Evolutionary conservation across 2,888 invertebrate genomes (phyloP).

Genomic region (Yponomeuta cagnagella): DNA sequence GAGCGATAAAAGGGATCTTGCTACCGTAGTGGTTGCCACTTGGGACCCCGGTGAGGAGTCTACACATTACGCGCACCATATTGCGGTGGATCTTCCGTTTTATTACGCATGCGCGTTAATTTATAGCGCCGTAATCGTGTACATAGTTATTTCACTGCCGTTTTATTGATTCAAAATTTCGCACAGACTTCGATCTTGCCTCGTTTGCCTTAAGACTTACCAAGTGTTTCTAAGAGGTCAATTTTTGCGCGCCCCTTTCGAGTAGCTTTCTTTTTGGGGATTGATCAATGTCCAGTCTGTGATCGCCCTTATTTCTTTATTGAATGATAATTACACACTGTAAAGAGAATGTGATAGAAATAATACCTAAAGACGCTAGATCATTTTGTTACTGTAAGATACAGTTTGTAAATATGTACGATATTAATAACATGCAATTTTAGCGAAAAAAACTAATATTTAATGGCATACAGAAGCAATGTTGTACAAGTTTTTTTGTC

Average conservation of each 20-base stretch:
- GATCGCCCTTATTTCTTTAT: constrained; percentile 2
- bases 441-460: constrained; percentile 54
- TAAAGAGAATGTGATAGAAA: constrained; percentile 69
- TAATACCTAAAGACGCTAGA: constrained; percentile 73
- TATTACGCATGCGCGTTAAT: constrained; percentile 14
- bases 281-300: not conserved
- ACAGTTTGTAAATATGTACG: constrained; percentile 73
- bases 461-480: constrained; percentile 67
- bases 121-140: constrained; percentile 11
- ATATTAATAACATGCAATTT: constrained; percentile 51
- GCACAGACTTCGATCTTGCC: not conserved
- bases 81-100: constrained; percentile 6
- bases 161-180: constrained; percentile 1
- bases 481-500: constrained; percentile 66
- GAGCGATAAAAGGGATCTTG: no score
- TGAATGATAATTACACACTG: constrained; percentile 1
- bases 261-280: not conserved
- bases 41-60: not conserved
- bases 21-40: not conserved
- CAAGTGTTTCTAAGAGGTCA: not conserved
- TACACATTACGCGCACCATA: constrained; percentile 1
- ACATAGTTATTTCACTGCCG: constrained; percentile 13
- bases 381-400: constrained; percentile 72
- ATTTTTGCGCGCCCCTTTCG: not conserved
- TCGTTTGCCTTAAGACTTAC: not conserved